Conservation (phyloP, 2,797 vertebrate species). For the Microhierax caerulescens region DNA sequence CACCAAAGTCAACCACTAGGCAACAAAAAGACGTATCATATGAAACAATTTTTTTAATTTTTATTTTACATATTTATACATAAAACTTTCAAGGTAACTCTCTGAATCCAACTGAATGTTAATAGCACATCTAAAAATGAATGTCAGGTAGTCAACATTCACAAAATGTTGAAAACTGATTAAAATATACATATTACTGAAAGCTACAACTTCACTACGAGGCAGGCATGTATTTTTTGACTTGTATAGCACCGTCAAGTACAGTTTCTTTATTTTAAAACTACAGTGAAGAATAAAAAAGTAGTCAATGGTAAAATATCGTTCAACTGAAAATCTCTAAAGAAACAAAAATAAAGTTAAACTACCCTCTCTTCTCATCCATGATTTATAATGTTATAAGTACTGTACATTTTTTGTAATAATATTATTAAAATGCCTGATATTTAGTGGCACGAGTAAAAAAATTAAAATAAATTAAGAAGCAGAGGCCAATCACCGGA, state of each 20-base stretch:
- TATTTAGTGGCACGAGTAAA: conserved; percentile 94
- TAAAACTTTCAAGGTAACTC: conserved; percentile 93
- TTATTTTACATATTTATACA: conserved; percentile 99
- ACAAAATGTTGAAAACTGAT: conserved; percentile 96
- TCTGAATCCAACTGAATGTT: conserved; percentile 91
- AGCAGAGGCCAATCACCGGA: conserved; percentile 94
- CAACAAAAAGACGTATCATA: conserved; percentile 80
- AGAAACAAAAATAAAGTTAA: conserved; percentile 82
- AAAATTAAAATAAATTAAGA: conserved; percentile 92
- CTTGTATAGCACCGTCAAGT: conserved; percentile 97
- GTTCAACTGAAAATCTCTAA: conserved; percentile 86
- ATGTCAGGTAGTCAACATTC: conserved; percentile 95
- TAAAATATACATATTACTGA: conserved; percentile 88
- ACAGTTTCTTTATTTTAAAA: conserved; percentile 90
- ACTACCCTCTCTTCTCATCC: conserved; percentile 72
- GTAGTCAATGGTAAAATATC: conserved; percentile 89
- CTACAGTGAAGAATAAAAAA: conserved; percentile 93
- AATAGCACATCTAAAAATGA: conserved; percentile 95
- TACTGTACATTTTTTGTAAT: conserved; percentile 79
- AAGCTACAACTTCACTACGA: conserved; percentile 94
- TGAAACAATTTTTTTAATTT: conserved; percentile 95
- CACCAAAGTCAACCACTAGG: not conserved
- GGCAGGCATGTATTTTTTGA: conserved; percentile 91
- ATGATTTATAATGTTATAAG: conserved; percentile 74
- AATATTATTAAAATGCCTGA: conserved; percentile 85